Conservation (phyloP, 1,140 invertebrate species). For the Brachionus manjavacas region DNA sequence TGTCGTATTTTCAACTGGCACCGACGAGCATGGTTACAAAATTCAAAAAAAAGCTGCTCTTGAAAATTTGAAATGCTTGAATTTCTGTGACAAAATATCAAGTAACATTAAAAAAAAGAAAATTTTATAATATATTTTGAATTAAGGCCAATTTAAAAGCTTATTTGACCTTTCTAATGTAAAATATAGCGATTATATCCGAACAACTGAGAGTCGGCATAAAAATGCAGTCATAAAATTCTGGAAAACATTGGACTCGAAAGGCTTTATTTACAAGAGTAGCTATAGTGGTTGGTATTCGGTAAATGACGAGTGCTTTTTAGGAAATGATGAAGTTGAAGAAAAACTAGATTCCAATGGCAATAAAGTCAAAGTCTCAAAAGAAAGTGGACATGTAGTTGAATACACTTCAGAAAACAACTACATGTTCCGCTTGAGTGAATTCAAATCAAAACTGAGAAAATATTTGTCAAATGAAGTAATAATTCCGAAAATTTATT, state of each 20-base stretch:
- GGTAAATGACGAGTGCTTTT: constrained; percentile 82
- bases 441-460: constrained; percentile 4
- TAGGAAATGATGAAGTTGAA: background rate
- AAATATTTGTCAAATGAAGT: background rate
- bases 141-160: background rate
- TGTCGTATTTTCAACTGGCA: constrained; percentile 72
- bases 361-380: constrained; percentile 46
- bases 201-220: constrained; percentile 35
- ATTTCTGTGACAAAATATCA: constrained; percentile 41
- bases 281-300: constrained; percentile 93
- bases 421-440: constrained; percentile 71
- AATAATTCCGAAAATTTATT: constrained; percentile 1
- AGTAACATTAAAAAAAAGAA: background rate
- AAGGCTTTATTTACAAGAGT: constrained; percentile 75
- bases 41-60: constrained; percentile 46
- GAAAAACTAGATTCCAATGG: constrained; percentile 51
- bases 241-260: constrained; percentile 63
- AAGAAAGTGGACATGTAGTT: constrained; percentile 60
- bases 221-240: constrained; percentile 38
- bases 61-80: background rate
- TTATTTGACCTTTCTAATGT: constrained; percentile 33
- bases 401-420: constrained; percentile 89
- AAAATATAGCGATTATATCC: background rate
- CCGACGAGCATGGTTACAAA: constrained; percentile 96
- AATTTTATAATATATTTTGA: background rate